A percentile compares a stretch with the other conserved stretches of the same genome.
Evolutionary conservation across 2,113 vertebrate genomes (phyloP).

Genomic region (Laticauda laticaudata): DNA sequence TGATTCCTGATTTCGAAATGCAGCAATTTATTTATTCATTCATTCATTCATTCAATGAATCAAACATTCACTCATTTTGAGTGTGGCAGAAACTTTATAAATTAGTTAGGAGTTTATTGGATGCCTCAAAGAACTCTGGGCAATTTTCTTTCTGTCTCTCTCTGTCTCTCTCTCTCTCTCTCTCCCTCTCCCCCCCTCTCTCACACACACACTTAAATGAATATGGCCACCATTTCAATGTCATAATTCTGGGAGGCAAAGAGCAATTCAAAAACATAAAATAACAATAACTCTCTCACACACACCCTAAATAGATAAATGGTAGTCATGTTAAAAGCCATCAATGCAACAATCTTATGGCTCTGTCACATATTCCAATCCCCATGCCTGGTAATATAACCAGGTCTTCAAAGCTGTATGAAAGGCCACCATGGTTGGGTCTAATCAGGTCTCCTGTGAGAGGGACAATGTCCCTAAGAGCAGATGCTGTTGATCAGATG

Average conservation of each 20-base stretch:
- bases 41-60: neutral
- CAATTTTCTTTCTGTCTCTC: slow-evolving; percentile 24
- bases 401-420: neutral
- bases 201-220: neutral
- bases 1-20: slow-evolving; percentile 45
- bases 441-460: neutral
- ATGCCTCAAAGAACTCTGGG: slow-evolving; percentile 34
- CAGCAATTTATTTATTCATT: neutral
- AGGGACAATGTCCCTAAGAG: neutral
- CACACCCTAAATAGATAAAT: neutral
- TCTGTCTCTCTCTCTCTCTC: neutral
- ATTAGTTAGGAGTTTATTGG: slow-evolving; percentile 47
- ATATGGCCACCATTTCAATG: neutral
- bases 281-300: neutral
- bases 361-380: neutral
- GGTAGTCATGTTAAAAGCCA: neutral
- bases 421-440: neutral
- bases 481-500: neutral
- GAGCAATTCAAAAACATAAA: neutral
- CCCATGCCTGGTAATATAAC: neutral
- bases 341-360: neutral
- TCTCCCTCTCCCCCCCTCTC: neutral
- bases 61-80: slow-evolving; percentile 12
- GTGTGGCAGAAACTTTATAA: slow-evolving; percentile 41
- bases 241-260: neutral